Base-by-base conservation (phyloP, 35 echinoderm and acorn worm genomes). In the Apostichopus californicus region DNA sequence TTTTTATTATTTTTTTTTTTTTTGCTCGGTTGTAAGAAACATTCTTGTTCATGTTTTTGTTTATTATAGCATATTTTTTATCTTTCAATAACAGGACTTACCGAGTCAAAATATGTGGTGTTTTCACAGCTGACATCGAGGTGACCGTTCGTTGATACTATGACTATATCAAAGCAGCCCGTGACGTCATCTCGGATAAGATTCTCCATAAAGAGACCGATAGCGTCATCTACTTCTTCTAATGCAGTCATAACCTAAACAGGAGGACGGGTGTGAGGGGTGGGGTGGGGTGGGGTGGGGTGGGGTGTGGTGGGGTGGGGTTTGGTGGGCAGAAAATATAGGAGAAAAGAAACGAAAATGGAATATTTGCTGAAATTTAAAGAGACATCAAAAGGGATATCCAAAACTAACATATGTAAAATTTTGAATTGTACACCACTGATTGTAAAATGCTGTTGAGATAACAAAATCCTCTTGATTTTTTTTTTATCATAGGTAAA, bases 191-290 rank as follows among this genome's bases (percentile, higher is more conserved):
- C 92, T 8, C 56, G 46, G 54, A 87, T 56, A 54, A 93, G 92
- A 88, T 93, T 87, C 70, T 93, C 92, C 92, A 93, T 93, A 56
- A 93, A 80, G 1, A 93, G 20, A 75, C 92, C 92, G 56, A 93
- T 88, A 34, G 92, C 92, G 58, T 87, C 68, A 81, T 93, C 92
- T 57, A 87, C 84, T 78, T 87, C 85, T 1, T 23, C 11, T 21
- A 93, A 78, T 22, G 82, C 84, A 15, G 73, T 70, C 9, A 28
- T 75, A 23, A 88, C 83, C 92, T 93, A 53, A 75, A 46, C 1
- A 46, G 34, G 34, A 46, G 34, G 34, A 46, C 34, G 34, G 34
- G 34, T 46, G 34, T 46, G 26, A 46, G 3, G 34, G 34, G 34
- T 3, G 2, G 34, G 34, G 34, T 46, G 2, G 34, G 34, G 34